phyloP scores from a whole-genome alignment of 2,888 invertebrate species.

The Cerceris ruficornis region DNA sequence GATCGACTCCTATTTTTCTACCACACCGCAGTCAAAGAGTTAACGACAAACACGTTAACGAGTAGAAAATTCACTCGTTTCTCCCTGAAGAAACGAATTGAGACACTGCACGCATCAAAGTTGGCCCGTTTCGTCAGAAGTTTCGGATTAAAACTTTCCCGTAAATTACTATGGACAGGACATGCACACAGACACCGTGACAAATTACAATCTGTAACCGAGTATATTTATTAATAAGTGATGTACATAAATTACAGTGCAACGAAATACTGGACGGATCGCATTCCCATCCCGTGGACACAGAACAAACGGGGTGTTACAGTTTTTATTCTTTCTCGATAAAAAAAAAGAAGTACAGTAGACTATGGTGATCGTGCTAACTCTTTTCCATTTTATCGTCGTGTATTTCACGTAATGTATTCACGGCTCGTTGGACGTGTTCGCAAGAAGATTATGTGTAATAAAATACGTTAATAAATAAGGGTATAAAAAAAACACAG shows the following conservation, averaged over 20 bases:
- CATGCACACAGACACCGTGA: conserved; percentile 29
- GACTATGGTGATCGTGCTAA: conserved; percentile 23
- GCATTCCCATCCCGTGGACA: conserved; percentile 59
- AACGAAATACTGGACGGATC: conserved; percentile 75
- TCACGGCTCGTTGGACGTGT: not conserved
- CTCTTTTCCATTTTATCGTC: conserved; percentile 14
- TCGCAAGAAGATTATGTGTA: not conserved
- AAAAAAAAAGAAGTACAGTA: conserved; percentile 22
- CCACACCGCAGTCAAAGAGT: no score
- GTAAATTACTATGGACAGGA: conserved; percentile 10
- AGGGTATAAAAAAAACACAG: no score
- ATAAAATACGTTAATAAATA: no score
- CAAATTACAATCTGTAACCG: conserved; percentile 60
- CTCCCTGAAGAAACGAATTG: no score
- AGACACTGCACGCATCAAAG: no score
- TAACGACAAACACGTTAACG: no score
- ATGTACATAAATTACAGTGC: conserved; percentile 78
- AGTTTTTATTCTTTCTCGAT: conserved; percentile 17
- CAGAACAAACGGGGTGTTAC: conserved; percentile 35
- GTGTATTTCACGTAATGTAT: conserved; percentile 16
- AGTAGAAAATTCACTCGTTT: no score
- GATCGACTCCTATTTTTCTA: no score
- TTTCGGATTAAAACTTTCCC: no score
- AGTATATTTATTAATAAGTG: conserved; percentile 76
- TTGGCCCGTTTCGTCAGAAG: no score